Evolutionary conservation across 2,797 vertebrate genomes (phyloP), one percentile per base, ranked within the genome.

Genomic region (Neosalanx taihuensis): DNA sequence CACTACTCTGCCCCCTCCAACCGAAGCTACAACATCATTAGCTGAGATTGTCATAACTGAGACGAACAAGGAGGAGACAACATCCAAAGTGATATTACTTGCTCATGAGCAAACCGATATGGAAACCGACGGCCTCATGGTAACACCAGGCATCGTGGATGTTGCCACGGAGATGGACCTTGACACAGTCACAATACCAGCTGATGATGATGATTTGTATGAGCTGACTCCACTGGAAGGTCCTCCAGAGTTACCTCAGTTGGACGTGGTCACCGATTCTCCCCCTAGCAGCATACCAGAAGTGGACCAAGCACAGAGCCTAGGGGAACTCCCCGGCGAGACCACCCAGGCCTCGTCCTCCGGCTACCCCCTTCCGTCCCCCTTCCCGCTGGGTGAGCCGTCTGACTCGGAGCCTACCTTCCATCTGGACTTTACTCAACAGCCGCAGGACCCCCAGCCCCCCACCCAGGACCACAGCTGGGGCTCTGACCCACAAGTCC

Each of bases 401-500:
- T 75, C 58, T 0, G 81, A 73, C 49, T 73, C 83, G 0, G 85
- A 92, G 49, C 65, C 86, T 1, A 57, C 75, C 3, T 29, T 76
- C 26, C 13, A 58, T 13, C 79, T 78, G 13, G 82, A 77, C 69
- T 80, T 1, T 81, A 89, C 73, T 13, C 69, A 31, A 64, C 84
- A 88, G 67, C 69, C 85, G 9, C 77, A 76, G 4, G 78, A 75
- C 35, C 12, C 66, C 12, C 70, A 37, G 13, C 69, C 20, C 33
- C n/a, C 15, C 35, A 77, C 76, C 0, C 65, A 64, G 71, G 74
- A 76, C 30, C 67, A 17, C 13, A 26, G 41, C 71, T 80, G 81
- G 0, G 81, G 87, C 33, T 73, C 85, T 1, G 53, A 80, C 30
- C 84, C 87, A 9, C 91, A 94, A 64, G 85, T 89, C 7, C 89